Evolutionary conservation across 2,113 vertebrate genomes (phyloP).

Genomic region (Actinemys pallida): DNA sequence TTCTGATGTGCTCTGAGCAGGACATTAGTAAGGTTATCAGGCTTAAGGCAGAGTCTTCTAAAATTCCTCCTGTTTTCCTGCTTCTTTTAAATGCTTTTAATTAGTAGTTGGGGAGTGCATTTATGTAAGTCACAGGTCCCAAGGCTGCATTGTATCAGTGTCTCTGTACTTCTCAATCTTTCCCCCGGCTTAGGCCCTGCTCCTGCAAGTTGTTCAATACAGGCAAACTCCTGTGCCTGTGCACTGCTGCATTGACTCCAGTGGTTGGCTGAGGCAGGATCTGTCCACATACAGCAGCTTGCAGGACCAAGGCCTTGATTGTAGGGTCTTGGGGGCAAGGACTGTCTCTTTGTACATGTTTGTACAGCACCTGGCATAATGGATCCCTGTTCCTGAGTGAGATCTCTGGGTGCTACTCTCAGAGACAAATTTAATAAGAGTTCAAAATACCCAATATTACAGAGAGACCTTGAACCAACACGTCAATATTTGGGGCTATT

Average conservation of each 20-base stretch:
- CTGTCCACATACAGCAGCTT: background rate
- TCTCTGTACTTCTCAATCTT: background rate
- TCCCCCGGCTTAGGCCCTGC: background rate
- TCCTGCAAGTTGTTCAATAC: background rate
- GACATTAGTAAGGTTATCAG: background rate
- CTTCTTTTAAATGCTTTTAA: background rate
- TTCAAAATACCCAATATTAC: accelerated
- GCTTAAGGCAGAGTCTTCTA: background rate
- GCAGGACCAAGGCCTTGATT: accelerated
- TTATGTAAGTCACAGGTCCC: background rate
- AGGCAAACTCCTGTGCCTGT: background rate
- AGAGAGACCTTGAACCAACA: background rate
- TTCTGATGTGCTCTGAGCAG: background rate
- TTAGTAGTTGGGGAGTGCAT: background rate
- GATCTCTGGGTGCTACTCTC: accelerated
- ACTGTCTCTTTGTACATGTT: accelerated
- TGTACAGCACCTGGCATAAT: accelerated
- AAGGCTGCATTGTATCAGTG: background rate
- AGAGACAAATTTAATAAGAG: background rate
- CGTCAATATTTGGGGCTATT: no score
- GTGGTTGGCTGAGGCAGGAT: background rate
- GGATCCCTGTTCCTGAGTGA: background rate
- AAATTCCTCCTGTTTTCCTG: background rate
- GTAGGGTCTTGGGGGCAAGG: background rate
- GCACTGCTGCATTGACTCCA: background rate